Base-by-base conservation (phyloP, 2,888 invertebrate genomes). In the Diplazon laetatorius region DNA sequence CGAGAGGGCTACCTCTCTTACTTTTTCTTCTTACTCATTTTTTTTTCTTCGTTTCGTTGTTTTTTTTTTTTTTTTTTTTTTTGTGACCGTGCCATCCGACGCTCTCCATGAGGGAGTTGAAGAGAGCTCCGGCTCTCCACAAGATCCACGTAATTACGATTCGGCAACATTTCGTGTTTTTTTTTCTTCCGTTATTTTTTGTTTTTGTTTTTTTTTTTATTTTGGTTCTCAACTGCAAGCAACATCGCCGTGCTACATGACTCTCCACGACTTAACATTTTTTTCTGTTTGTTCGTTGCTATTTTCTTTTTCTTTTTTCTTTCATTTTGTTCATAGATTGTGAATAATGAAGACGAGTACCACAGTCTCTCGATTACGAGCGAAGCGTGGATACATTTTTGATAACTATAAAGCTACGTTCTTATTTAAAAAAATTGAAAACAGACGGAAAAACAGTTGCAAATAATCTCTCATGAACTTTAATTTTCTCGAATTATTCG, bases 141-240 rank as follows among this genome's bases (percentile, higher is more conserved):
- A 75, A 52, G 59, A 79, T 81, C 81, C 78, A 77, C 75, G 78
- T 80, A 80, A 81, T 82, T 82, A 82, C 69, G 63, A 82, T 81
- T 82, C 80, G 70, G 76, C 73, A 71, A 74, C 74, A 70, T 78
- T 78, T 71, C 62, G 44, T 30, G 37, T 48, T 42, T 66, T 71
- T 66, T 48, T 46, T 39, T 37, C 4, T 39, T 39, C n/a, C 48
- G 35, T 39, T 2, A 16, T 52, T 55, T 16, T 71, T 30, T 10
- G 48, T 65, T 82, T 77, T 39, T 39, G 12, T 55, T 44, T 39
- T 2, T 20, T 52, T 55, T 16, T 71, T 30, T 10, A 48, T 65
- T 82, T 77, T 80, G 82, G 60, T 80, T 78, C 73, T 83, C 77
- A 84, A 83, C 80, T 81, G 78, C 82, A 79, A 76, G 78, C 82